Evolutionary conservation across 2,113 vertebrate species (phyloP).

Genomic region (Blennius ocellaris): DNA sequence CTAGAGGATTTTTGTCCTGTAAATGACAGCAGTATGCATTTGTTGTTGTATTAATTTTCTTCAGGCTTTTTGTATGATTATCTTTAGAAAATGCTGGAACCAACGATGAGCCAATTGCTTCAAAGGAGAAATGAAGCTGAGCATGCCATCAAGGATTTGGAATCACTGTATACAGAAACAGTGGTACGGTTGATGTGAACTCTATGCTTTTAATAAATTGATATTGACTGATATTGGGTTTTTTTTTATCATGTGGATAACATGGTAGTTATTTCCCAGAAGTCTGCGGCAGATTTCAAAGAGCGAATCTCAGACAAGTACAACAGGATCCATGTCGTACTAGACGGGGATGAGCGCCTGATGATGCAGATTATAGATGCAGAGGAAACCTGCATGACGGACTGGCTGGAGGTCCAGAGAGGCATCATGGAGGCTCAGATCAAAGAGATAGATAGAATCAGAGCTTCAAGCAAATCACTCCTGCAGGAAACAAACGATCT

Average conservation of each 20-base stretch:
- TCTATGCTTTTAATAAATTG: background rate
- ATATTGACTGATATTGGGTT: background rate
- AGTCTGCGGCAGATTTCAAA: constrained; percentile 68
- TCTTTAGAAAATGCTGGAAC: constrained; percentile 70
- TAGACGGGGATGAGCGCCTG: constrained; percentile 80
- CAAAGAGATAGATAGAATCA: constrained; percentile 67
- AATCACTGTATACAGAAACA: constrained; percentile 73
- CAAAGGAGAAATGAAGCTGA: constrained; percentile 74
- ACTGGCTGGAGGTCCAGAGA: constrained; percentile 75
- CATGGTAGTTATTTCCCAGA: constrained; percentile 45
- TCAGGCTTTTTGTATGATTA: constrained; percentile 40
- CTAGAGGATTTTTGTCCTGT: background rate
- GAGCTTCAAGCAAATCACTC: constrained; percentile 71
- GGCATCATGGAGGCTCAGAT: constrained; percentile 66
- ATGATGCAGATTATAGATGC: constrained; percentile 82
- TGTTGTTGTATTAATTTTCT: constrained; percentile 13
- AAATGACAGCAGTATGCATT: background rate
- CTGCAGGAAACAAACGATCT: constrained; percentile 73
- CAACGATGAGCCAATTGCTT: constrained; percentile 66
- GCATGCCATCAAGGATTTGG: constrained; percentile 72
- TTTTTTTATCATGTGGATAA: background rate
- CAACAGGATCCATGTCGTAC: constrained; percentile 72
- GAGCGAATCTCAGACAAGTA: constrained; percentile 79
- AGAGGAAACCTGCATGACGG: constrained; percentile 73
- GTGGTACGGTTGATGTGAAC: constrained; percentile 56